Evolutionary conservation across 2,113 vertebrate genomes (phyloP), one percentile per base, ranked within the genome.

Genomic region (Mirza zaza): DNA sequence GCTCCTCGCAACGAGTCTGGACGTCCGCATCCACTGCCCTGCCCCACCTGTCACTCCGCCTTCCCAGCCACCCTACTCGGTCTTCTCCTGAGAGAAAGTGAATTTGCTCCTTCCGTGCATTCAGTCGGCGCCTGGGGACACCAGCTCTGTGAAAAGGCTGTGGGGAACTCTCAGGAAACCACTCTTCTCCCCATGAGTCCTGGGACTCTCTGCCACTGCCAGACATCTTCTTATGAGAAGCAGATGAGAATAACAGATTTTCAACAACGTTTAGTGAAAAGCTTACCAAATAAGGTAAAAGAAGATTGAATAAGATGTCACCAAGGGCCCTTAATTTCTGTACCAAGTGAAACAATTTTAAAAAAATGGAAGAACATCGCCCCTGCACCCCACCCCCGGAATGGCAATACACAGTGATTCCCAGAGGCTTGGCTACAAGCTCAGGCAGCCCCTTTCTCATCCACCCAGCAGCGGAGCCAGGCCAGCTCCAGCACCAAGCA

Each of bases 261-360:
- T 90, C 63, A 81, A 76, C 42, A 77, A 83, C 75, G 61, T 87
- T 87, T 61, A 94, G 83, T 77, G 42, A 94, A 96, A 96, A 82
- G 20, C 25, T 87, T 94, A 92, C 88, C 68, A 96, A 97, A 84
- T 87, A 82, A 87, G 71, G 88, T 55, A 92, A 96, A 94, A 87
- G 67, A 93, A 93, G 50, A 84, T 27, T 75, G 67, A 95, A 94
- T 57, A 34, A 94, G 36, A 93, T 87, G 71, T 90, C 27, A 77
- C 76, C 90, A 91, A 94, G 13, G 61, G 39, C 17, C 50, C 29
- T 94, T 93, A 70, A 90, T 81, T 95, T 90, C 89, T 87, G 14
- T 34, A 93, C 71, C 61, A 92, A 71, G 14, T 75, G 10, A 95
- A 88, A 84, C 21, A 93, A 94, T 39, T 55, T 55, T 29, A 27